These are phyloP conservation scores for Thymallus thymallus DNA, from an alignment of 2,113 vertebrate genomes.

Conservation along the genomic window DNA sequence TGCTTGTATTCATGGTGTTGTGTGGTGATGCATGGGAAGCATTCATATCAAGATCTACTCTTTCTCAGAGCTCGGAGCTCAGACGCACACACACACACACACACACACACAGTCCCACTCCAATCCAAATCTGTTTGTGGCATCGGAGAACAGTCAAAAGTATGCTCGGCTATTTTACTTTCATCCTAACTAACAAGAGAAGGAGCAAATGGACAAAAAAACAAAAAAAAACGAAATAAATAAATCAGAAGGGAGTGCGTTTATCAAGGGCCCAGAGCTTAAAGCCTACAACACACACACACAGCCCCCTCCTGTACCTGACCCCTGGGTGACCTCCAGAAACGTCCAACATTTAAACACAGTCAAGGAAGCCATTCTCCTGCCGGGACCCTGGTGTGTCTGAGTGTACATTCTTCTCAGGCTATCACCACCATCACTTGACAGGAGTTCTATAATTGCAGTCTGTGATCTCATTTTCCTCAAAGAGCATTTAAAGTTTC, in stretches of 20 bases:
- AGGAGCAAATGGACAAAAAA: conserved; percentile 57
- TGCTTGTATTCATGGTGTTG: conserved; percentile 30
- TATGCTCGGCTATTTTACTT: conserved; percentile 58
- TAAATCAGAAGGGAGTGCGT: conserved; percentile 64
- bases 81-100: conserved; percentile 9
- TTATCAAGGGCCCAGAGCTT: conserved; percentile 63
- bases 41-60: conserved; percentile 39
- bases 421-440: conserved; percentile 89
- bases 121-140: conserved; percentile 56
- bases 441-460: conserved; percentile 95
- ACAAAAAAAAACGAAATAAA: conserved; percentile 45
- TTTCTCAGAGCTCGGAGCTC: conserved; percentile 31
- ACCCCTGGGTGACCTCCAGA: conserved; percentile 81
- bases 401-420: conserved; percentile 74
- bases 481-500: conserved; percentile 84
- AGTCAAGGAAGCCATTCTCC: conserved; percentile 79
- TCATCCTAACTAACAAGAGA: conserved; percentile 64
- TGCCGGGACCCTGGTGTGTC: conserved; percentile 55
- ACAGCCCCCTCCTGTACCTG: conserved; percentile 77
- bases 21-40: conserved; percentile 31
- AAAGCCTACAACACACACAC: conserved; percentile 17
- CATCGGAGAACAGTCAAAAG: conserved; percentile 65
- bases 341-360: conserved; percentile 78
- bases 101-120: conserved; percentile 30
- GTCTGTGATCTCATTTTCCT: conserved; percentile 88